A percentile compares a stretch with the other conserved stretches of the same genome.
Evolutionary conservation across 2,888 invertebrate species (phyloP).

Genomic region (Leptopilina drosophilae): DNA sequence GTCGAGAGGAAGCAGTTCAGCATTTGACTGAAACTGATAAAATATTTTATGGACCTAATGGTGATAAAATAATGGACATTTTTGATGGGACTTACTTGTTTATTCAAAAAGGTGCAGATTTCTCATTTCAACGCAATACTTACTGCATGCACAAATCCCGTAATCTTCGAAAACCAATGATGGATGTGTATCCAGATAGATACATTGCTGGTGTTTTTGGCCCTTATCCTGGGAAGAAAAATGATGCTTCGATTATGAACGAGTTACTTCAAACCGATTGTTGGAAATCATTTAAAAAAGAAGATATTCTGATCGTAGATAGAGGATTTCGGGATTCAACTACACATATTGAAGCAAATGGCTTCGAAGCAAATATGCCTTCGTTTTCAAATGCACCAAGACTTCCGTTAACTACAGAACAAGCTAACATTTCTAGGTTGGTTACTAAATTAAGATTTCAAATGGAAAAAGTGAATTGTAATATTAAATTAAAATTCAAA

Average conservation of each 20-base stretch:
- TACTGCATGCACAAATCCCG: too few relatives aligned
- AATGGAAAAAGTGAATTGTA: slow-evolving; percentile 37
- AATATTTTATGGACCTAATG: too few relatives aligned
- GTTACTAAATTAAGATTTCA: slow-evolving; percentile 39
- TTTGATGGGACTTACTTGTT: too few relatives aligned
- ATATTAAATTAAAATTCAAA: slow-evolving; percentile 19
- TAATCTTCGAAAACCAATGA: not conserved
- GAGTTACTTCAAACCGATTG: not conserved
- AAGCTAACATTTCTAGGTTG: too few relatives aligned
- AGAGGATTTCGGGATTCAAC: slow-evolving; percentile 41
- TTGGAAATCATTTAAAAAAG: slow-evolving; percentile 26
- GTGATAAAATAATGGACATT: too few relatives aligned
- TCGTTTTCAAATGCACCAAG: slow-evolving; percentile 11
- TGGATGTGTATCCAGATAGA: not conserved
- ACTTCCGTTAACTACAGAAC: too few relatives aligned
- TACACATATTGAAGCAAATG: not conserved
- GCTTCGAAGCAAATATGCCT: slow-evolving; percentile 37
- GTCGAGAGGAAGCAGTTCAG: too few relatives aligned
- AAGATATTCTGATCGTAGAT: slow-evolving; percentile 2
- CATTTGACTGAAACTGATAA: too few relatives aligned
- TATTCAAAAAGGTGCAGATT: too few relatives aligned
- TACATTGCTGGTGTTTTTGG: not conserved
- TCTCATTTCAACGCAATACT: too few relatives aligned
- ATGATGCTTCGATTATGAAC: not conserved
- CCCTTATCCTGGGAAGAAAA: not conserved